Percentiles rank a stretch among this genome's conserved stretches.
These are phyloP conservation scores for Carcina quercana DNA, from an alignment of 2,888 invertebrate species.

Conservation along the genomic window DNA sequence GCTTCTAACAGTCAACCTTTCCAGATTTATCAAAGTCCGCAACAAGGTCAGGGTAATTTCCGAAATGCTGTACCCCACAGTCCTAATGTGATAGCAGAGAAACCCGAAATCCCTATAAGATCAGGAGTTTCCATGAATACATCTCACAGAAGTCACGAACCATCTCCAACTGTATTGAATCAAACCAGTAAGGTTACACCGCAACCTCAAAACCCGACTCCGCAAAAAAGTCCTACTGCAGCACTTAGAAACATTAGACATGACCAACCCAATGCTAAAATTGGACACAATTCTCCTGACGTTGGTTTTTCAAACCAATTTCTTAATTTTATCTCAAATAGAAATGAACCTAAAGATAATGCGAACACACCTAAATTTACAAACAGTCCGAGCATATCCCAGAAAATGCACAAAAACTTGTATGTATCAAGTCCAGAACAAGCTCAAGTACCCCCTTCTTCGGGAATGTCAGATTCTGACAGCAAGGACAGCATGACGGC, in stretches of 20 bases:
- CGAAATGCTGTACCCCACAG: constrained; percentile 31
- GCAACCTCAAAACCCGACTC: constrained; percentile 33
- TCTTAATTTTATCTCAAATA: constrained; percentile 62
- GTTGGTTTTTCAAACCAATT: constrained; percentile 67
- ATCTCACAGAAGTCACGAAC: constrained; percentile 28
- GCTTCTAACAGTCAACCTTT: constrained; percentile 41
- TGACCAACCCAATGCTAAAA: constrained; percentile 57
- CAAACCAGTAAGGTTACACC: constrained; percentile 29
- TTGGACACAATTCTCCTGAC: constrained; percentile 56
- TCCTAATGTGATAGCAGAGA: constrained; percentile 29
- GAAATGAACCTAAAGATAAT: constrained; percentile 70
- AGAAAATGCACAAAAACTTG: constrained; percentile 69
- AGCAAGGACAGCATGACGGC: constrained; percentile 67
- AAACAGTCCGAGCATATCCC: constrained; percentile 66
- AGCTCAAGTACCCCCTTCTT: constrained; percentile 66
- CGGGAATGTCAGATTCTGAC: constrained; percentile 64
- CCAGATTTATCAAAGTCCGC: constrained; percentile 64
- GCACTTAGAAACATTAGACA: constrained; percentile 60
- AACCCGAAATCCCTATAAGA: constrained; percentile 34
- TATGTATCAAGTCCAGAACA: constrained; percentile 70
- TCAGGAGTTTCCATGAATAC: constrained; percentile 29
- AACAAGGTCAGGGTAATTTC: constrained; percentile 41
- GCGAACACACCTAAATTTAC: constrained; percentile 71
- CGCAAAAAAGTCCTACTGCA: constrained; percentile 53
- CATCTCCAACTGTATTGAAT: constrained; percentile 31